phyloP scores from a whole-genome alignment of 1,140 invertebrate genomes.

The Microplitis mediator region DNA sequence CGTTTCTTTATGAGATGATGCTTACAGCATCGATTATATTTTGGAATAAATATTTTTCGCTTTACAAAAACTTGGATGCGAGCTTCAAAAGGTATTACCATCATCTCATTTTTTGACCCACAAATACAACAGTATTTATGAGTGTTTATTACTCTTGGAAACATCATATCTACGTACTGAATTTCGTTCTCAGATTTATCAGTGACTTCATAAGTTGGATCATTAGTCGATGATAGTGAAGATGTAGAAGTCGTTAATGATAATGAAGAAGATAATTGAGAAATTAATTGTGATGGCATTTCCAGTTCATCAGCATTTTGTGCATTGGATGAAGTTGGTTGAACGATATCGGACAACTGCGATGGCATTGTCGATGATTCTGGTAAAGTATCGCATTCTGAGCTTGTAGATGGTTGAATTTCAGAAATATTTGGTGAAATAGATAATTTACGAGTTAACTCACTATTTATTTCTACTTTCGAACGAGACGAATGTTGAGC shows the following conservation, averaged over 20 bases:
- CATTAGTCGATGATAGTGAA: not conserved
- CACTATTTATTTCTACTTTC: not conserved
- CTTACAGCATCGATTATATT: conserved; percentile 31
- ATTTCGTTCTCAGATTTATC: not conserved
- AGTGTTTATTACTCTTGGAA: not conserved
- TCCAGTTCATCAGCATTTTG: not conserved
- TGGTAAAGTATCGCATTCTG: not conserved
- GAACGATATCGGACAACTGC: not conserved
- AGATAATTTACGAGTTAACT: not conserved
- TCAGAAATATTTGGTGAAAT: not conserved
- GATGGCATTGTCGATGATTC: not conserved
- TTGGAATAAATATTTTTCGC: conserved; percentile 24
- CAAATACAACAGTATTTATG: not conserved
- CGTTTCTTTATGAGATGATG: conserved; percentile 29
- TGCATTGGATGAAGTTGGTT: not conserved
- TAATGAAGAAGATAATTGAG: conserved; percentile 30
- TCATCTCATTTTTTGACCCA: no score
- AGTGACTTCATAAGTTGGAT: not conserved
- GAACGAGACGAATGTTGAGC: not conserved
- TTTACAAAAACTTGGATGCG: not conserved
- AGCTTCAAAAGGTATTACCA: no score
- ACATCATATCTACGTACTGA: not conserved
- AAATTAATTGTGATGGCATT: conserved; percentile 30
- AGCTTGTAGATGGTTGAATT: conserved; percentile 10
- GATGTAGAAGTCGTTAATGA: not conserved